Evolutionary conservation across 2,888 invertebrate species (phyloP).

Genomic region (Cantharis rustica): DNA sequence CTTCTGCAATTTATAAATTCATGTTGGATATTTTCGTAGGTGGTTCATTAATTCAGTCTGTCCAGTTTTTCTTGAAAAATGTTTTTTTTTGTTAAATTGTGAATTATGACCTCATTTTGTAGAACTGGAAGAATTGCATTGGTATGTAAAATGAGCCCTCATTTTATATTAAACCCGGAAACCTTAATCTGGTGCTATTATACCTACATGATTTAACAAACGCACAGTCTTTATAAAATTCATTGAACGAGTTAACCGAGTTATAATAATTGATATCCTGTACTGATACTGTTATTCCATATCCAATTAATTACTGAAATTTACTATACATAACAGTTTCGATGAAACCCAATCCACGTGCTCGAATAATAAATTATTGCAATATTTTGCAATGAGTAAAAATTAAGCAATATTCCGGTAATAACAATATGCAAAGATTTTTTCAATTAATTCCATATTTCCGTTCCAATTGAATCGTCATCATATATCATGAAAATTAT

Average conservation of each 20-base stretch:
- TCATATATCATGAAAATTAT: too few relatives aligned
- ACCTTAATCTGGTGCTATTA: not conserved
- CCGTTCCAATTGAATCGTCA: not conserved
- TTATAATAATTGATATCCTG: not conserved
- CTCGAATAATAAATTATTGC: not conserved
- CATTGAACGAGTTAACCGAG: not conserved
- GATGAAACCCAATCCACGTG: not conserved
- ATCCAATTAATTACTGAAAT: not conserved
- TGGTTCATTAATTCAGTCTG: not conserved
- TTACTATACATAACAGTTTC: not conserved
- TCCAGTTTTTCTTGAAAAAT: not conserved
- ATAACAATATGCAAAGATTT: not conserved
- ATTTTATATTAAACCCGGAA: not conserved
- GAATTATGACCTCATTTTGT: not conserved
- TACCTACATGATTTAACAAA: not conserved
- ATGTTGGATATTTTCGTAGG: not conserved
- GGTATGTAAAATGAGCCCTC: not conserved
- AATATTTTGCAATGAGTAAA: not conserved
- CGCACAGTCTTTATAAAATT: not conserved
- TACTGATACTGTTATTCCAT: not conserved
- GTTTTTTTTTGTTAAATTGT: not conserved
- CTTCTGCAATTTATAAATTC: not conserved
- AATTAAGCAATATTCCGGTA: not conserved
- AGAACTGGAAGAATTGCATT: not conserved
- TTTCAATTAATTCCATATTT: not conserved